phyloP scores from a whole-genome alignment of 2,797 vertebrate genomes.

The Onychomys torridus region DNA sequence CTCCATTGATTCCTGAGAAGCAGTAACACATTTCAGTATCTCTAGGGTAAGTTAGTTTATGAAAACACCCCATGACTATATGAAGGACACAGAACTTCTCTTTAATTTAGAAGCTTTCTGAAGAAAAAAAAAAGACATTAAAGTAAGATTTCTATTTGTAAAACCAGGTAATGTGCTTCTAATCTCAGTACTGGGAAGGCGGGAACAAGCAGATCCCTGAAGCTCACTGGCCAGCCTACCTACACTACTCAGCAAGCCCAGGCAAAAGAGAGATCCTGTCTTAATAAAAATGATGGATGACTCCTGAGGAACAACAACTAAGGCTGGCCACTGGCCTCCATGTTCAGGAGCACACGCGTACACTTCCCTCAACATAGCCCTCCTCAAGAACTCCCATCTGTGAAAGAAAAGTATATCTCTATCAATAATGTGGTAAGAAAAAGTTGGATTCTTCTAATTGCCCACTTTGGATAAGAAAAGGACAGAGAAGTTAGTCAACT shows the following conservation, averaged over 20 bases:
- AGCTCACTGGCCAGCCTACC: neutral
- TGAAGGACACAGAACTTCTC: neutral
- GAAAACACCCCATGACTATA: constrained; percentile 22
- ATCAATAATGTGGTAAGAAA: neutral
- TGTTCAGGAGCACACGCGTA: neutral
- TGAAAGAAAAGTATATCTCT: constrained; percentile 8
- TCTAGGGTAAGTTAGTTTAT: neutral
- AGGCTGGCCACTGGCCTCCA: neutral
- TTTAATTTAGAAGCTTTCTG: constrained; percentile 25
- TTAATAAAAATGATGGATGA: neutral
- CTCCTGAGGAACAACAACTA: neutral
- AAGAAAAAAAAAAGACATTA: neutral
- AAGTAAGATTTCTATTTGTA: constrained; percentile 14
- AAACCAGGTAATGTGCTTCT: neutral
- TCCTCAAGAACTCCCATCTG: neutral
- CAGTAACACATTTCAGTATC: constrained; percentile 54
- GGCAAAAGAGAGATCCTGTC: neutral
- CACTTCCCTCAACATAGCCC: neutral
- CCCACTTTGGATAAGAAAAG: neutral
- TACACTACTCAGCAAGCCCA: neutral
- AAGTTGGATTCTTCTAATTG: neutral
- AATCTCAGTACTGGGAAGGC: neutral
- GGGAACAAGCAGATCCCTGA: neutral
- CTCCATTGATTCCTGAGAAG: constrained; percentile 35
- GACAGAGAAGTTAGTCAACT: neutral